Base-by-base conservation (phyloP, 2,888 invertebrate genomes). In the Barypeithes pellucidus region DNA sequence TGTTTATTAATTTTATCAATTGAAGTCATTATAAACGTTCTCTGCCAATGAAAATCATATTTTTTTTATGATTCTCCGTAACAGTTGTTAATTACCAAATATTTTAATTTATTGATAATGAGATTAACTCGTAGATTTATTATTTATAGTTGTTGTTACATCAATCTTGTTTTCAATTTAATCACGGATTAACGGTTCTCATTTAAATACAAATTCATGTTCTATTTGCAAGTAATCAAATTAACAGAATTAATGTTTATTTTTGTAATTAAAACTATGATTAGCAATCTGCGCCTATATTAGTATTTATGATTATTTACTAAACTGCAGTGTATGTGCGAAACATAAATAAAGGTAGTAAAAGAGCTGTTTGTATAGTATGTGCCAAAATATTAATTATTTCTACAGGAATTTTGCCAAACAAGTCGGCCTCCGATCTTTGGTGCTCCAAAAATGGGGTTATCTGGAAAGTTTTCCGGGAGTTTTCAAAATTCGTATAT, bases 161-260 rank as follows among this genome's bases (percentile, higher is more conserved):
- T 43, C 14, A 16, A 43, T 43, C 16, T 16, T 43, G 16, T 14
- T 16, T 16, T 43, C 43, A 43, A 16, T 43, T 43, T 43, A 43
- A 7, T 43, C 16, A 8, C 8, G 43, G 16, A 16, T 43, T 43
- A 43, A 16, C 43, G 14, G 1, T 43, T 8, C 16, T 16, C 14
- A 8, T 43, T 43, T 43, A 43, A 43, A 43, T 16, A 43, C 43
- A 43, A 14, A 43, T 43, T 16, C 43, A 16, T 16, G 43, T 43
- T 43, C 16, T 16, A 43, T 16, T 43, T 16, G 16, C 43, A 43
- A 43, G 8, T 43, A 43, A 43, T 43, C 43, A 43, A 43, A 1
- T 43, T 43, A 43, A 14, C 14, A 43, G 14, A 4, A 43, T 16
- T 5, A 43, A 43, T 43, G 43, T 43, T 43, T 43, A 43, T 43